Percentiles rank a stretch among this genome's conserved stretches.
These are phyloP conservation scores for Lateolabrax maculatus DNA, from an alignment of 2,797 vertebrate species.

Conservation along the genomic window DNA sequence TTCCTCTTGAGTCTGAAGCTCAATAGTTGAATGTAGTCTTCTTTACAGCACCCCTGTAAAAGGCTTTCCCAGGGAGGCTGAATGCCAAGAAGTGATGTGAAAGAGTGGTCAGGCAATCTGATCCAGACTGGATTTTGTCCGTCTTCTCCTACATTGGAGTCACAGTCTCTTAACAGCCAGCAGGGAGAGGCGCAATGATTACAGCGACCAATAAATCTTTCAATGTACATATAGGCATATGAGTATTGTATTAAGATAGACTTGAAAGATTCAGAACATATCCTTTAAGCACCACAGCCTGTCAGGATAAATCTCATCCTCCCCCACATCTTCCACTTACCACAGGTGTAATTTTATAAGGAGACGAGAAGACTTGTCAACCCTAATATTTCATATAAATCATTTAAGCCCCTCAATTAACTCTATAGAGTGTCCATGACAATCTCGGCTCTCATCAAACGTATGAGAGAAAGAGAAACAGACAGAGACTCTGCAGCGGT, in stretches of 20 bases:
- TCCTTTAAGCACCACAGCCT: conserved; percentile 47
- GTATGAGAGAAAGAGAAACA: conserved; percentile 2
- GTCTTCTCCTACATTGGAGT: background rate
- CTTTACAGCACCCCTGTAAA: background rate
- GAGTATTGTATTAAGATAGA: background rate
- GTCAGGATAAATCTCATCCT: conserved; percentile 59
- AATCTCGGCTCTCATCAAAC: conserved; percentile 26
- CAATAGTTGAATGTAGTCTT: conserved; percentile 9
- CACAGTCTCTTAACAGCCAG: background rate
- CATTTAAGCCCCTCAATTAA: conserved; percentile 64
- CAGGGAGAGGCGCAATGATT: background rate
- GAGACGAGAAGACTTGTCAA: conserved; percentile 54
- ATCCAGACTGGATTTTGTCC: background rate
- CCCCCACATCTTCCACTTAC: conserved; percentile 33
- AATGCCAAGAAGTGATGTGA: background rate
- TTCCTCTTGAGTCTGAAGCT: conserved; percentile 33
- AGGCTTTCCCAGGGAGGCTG: background rate
- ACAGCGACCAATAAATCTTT: background rate
- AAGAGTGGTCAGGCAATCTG: background rate
- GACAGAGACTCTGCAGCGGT: conserved; percentile 20
- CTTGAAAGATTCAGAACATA: conserved; percentile 41
- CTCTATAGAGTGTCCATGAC: conserved; percentile 53
- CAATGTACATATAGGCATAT: conserved; percentile 2
- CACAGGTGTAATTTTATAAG: conserved; percentile 55
- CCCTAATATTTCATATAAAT: conserved; percentile 62